Base-by-base conservation (phyloP, 2,888 invertebrate species). In the Drosophila mulleri region DNA sequence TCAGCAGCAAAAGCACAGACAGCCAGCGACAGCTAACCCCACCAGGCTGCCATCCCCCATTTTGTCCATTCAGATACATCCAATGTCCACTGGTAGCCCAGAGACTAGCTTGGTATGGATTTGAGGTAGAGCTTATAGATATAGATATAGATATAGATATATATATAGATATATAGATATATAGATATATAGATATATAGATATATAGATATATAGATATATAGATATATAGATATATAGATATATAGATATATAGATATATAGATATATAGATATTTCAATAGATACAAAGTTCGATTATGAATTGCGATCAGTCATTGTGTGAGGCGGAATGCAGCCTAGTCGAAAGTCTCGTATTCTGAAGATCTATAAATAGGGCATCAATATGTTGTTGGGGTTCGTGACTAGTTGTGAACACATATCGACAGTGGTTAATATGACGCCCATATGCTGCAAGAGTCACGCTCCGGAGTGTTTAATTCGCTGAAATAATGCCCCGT, bases 401-500 rank as follows among this genome's bases (percentile, higher is more conserved):
- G 83, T 84, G 83, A 84, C 83, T 74, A 63, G 79, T 63, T 65
- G 42, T 37, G 70, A 61, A 66, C 54, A 61, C 29, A 59, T 35
- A 52, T 62, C 56, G 69, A 52, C 56, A 66, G 35, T 61, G 73
- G 47, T 63, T 69, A 75, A 79, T 77, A 64, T 70, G 70, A 76
- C 62, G 65, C 67, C 64, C 70, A 79, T 71, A 69, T 79, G 62
- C 64, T 54, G 64, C 32, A 68, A 75, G 75, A 82, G 83, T 84
- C 83, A 84, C 88, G 83, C 85, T 58, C 73, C 64, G 57, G 26
- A 66, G 60, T 68, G 41, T 62, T 63, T 45, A 62, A 69, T 74
- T 74, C 60, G 48, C 60, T 67, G 64, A 63, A 70, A 71, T 72
- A 65, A 47, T 73, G 44, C 12, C 37, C 56, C 39, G 41, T 8